Evolutionary conservation across 2,113 vertebrate genomes (phyloP).

Genomic region (Thymallus thymallus): DNA sequence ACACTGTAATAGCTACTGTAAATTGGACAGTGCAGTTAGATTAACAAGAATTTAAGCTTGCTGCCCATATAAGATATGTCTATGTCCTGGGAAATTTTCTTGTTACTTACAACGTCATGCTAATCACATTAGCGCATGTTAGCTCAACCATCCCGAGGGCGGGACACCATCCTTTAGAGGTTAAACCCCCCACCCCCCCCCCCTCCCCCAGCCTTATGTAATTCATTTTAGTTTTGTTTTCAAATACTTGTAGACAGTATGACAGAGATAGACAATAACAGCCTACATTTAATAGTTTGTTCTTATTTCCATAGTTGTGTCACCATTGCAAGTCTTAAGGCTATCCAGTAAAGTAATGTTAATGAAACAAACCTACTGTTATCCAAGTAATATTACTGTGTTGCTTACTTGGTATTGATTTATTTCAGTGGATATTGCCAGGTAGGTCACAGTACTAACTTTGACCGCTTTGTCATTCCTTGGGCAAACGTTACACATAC

Average conservation of each 20-base stretch:
- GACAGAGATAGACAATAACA: constrained; percentile 25
- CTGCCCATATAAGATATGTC: no score
- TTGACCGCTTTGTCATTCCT: constrained; percentile 51
- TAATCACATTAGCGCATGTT: no score
- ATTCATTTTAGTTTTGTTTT: constrained; percentile 32
- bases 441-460: constrained; percentile 56
- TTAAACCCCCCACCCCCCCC: no score
- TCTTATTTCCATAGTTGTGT: background rate
- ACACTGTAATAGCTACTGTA: no score
- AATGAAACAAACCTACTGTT: background rate
- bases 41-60: no score
- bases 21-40: no score
- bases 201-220: no score
- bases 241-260: constrained; percentile 15
- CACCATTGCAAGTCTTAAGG: background rate
- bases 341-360: background rate
- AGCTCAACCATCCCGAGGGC: no score
- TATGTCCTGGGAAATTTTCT: no score
- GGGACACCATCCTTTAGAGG: no score
- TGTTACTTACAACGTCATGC: no score
- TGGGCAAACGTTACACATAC: constrained; percentile 60
- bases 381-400: background rate
- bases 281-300: constrained; percentile 35
- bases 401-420: background rate
- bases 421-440: background rate